Evolutionary conservation across 2,888 invertebrate species (phyloP), one percentile per base, ranked within the genome.

Genomic region (Malthinus flaveolus): DNA sequence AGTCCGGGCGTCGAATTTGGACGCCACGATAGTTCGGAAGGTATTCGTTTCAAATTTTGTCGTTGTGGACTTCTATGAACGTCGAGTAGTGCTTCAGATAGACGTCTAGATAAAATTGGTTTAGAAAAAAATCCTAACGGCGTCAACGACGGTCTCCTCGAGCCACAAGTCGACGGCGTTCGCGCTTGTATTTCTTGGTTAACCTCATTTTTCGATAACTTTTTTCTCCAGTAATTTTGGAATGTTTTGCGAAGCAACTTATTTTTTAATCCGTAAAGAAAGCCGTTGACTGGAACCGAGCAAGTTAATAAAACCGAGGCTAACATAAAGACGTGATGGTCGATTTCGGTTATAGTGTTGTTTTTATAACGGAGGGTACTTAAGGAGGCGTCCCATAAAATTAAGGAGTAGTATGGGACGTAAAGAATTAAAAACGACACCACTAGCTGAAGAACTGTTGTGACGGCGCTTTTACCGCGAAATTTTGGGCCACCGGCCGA

Each of bases 131-230:
- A 72, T 63, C 84, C 79, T 67, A 81, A 71, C 4, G 83, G 82
- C 2, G 87, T 89, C 47, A 89, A 77, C 1, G 89, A 89, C 0
- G 89, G 90, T 46, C 90, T 80, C 50, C 90, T 81, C 0, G 89
- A 90, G 0, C 89, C 90, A 61, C 89, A 89, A 1, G 87, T 88
- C 61, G 90, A 90, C 3, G 90, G 91, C 1, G 90, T 90, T 62
- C 90, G 80, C 3, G 90, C 90, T 75, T 91, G 90, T 62, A 91
- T 91, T 75, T 91, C 91, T 72, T 89, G 87, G 62, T 89, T 88
- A 44, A 91, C 85, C 74, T 91, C 90, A 71, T 87, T 88, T 75
- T 90, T 90, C 2, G 89, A 89, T 78, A 89, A 83, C 73, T 89
- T 85, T 78, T 91, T 90, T 46, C 91, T 81, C 83, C 88, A 86